Conservation (phyloP, 92 coral and sea anemone species). For the Epizoanthus illoricatus region DNA sequence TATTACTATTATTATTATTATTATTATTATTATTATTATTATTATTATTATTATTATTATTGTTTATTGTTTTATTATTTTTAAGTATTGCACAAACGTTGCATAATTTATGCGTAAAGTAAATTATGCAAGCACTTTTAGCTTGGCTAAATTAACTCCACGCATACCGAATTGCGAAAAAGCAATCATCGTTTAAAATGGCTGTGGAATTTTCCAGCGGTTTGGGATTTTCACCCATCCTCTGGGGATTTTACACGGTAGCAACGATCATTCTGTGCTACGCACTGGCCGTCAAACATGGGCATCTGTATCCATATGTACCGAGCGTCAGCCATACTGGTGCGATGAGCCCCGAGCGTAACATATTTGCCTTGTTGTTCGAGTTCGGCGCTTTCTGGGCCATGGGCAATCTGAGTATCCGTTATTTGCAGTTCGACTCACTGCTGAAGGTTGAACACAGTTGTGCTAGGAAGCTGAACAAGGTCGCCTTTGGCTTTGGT, state of each 20-base stretch:
- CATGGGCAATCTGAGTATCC: slow-evolving; percentile 22
- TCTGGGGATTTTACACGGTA: slow-evolving; percentile 48
- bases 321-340: slow-evolving; percentile 60
- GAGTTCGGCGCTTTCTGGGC: slow-evolving; percentile 47
- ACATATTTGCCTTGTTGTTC: slow-evolving; percentile 47
- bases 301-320: slow-evolving; percentile 53
- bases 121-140: not conserved
- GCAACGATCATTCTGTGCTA: slow-evolving; percentile 47
- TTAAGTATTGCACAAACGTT: slow-evolving; percentile 9
- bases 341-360: slow-evolving; percentile 52
- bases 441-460: slow-evolving; percentile 12
- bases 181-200: slow-evolving; percentile 11
- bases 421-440: slow-evolving; percentile 31
- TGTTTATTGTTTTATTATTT: too few species aligned
- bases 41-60: too few species aligned
- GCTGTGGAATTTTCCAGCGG: slow-evolving; percentile 37
- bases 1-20: too few species aligned
- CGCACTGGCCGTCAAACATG: slow-evolving; percentile 47
- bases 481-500: slow-evolving; percentile 31
- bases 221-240: slow-evolving; percentile 49
- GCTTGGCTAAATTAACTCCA: not conserved
- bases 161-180: not conserved
- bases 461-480: slow-evolving; percentile 21
- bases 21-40: too few species aligned
- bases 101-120: slow-evolving; percentile 22